Base-by-base conservation (phyloP, 2,888 invertebrate genomes). In the Bellardia bayeri region DNA sequence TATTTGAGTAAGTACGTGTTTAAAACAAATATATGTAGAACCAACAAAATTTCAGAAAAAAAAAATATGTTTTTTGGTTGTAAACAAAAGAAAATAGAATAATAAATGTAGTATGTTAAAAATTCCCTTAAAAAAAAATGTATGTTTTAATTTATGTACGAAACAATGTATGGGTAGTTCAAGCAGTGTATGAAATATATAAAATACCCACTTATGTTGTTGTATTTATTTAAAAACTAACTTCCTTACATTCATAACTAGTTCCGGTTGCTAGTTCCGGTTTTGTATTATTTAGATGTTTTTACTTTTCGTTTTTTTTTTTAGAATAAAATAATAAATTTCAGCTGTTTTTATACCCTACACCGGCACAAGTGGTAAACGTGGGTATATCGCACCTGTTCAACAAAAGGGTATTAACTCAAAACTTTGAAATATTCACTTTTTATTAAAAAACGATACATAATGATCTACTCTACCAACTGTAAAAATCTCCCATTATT, bases 211-310 rank as follows among this genome's bases (percentile, higher is more conserved):
- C 14, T 74, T 9, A 51, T 49, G 64, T 76, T 85, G 75, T 85
- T 80, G 69, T 75, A 56, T 61, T 61, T 68, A 42, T 66, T 63
- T 58, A 69, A 71, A 80, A 82, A 74, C 56, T 49, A 37, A 86
- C 79, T 86, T 86, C 86, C 86, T 79, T 79, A 75, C 45, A 63
- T 76, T 82, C 64, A 82, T 82, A 80, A 78, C 64, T 78, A 79
- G 86, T 86, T 86, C 86, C 86, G 86, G 82, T 51, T 78, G 58
- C 74, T 75, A 69, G 86, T 86, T 86, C 86, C 86, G 86, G 86
- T 75, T 74, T 79, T 63, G 37, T 63, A 71, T 81, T 72, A 56
- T 64, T 64, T 81, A 33, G 45, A 64, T 72, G 11, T 3, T 23
- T 9, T 80, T 37, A 7, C 11, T 51, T 66, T 33, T 49, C 9